Conservation (phyloP, 1,140 invertebrate genomes). For the Drosophila nigrodunni region DNA sequence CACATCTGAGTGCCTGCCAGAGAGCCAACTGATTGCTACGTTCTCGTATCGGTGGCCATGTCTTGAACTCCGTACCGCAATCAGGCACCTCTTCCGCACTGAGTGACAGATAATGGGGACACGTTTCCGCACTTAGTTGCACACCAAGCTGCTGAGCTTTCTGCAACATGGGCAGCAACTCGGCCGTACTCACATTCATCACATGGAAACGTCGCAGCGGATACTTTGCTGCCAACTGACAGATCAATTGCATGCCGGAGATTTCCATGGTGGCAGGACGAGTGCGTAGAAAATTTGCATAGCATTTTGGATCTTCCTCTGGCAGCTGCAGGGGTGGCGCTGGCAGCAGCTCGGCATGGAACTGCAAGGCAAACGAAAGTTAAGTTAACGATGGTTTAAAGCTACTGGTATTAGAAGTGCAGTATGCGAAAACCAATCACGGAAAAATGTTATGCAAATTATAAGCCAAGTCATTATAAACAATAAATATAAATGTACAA, state of each 20-base stretch:
- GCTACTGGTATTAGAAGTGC: too few relatives aligned
- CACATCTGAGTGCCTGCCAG: conserved; percentile 86
- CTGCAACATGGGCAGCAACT: conserved; percentile 85
- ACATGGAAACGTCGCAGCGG: conserved; percentile 88
- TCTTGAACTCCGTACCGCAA: conserved; percentile 89
- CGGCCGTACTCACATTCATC: conserved; percentile 89
- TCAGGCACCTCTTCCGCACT: conserved; percentile 87
- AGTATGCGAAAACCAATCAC: too few relatives aligned
- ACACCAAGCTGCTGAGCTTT: conserved; percentile 84
- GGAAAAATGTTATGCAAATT: too few relatives aligned
- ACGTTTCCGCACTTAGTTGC: conserved; percentile 89
- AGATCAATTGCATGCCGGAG: conserved; percentile 87
- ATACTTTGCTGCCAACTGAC: conserved; percentile 86
- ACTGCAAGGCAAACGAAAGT: conserved; percentile 84
- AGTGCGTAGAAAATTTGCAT: conserved; percentile 88
- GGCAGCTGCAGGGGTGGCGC: conserved; percentile 1
- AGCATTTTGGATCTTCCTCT: conserved; percentile 85
- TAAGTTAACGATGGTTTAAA: too few relatives aligned
- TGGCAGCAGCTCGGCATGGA: conserved; percentile 87
- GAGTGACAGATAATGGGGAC: conserved; percentile 90
- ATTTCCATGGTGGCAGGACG: conserved; percentile 89
- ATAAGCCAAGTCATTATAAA: too few relatives aligned
- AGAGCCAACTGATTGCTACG: conserved; percentile 87
- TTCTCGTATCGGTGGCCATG: conserved; percentile 89
- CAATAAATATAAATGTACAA: too few relatives aligned